These are phyloP conservation scores for Equus przewalskii DNA, from an alignment of 2,113 vertebrate genomes.

Conservation along the genomic window DNA sequence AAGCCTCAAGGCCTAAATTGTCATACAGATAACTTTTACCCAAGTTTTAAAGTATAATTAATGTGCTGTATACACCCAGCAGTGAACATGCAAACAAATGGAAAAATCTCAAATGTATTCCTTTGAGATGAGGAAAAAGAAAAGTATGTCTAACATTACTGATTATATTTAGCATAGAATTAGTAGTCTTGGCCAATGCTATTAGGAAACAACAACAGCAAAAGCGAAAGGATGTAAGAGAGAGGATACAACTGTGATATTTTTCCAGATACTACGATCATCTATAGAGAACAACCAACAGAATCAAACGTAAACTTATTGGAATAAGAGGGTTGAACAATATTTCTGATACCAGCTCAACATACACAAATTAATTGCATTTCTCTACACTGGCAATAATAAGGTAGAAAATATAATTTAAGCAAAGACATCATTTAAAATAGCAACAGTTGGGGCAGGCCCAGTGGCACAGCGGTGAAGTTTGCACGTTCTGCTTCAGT, in stretches of 20 bases:
- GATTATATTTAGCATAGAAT: not conserved
- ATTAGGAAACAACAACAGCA: not conserved
- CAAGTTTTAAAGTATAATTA: not conserved
- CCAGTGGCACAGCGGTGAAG: too few relatives aligned
- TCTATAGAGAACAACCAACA: not conserved
- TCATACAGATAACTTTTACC: not conserved
- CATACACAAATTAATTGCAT: not conserved
- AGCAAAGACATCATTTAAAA: not conserved
- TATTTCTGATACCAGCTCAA: not conserved
- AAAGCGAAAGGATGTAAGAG: not conserved
- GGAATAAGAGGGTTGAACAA: not conserved
- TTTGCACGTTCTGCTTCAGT: too few relatives aligned
- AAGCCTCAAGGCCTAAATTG: not conserved
- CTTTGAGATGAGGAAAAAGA: not conserved
- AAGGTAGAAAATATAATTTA: not conserved
- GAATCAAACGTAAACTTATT: not conserved
- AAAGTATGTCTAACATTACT: not conserved
- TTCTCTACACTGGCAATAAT: not conserved
- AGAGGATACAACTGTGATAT: not conserved
- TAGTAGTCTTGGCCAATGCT: not conserved
- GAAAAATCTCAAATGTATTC: constrained; percentile 6
- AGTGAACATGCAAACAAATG: not conserved
- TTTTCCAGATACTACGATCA: not conserved
- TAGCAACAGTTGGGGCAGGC: not conserved
- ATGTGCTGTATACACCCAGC: not conserved